These are phyloP conservation scores for Melanotaenia trifasciata DNA, from an alignment of 2,797 vertebrate species.

Conservation along the genomic window DNA sequence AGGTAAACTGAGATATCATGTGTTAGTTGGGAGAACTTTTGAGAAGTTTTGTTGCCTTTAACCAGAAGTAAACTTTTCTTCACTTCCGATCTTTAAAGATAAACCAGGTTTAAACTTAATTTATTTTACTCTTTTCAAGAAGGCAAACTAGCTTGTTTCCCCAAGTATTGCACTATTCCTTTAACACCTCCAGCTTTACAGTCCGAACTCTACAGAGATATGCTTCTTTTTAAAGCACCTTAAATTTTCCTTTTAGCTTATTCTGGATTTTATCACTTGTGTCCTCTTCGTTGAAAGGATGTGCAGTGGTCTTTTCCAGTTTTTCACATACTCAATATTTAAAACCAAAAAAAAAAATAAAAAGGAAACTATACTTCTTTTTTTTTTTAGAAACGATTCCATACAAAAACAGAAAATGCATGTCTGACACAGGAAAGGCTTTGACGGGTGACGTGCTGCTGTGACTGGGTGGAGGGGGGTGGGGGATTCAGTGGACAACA, in stretches of 20 bases:
- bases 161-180: conserved; percentile 11
- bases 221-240: conserved; percentile 28
- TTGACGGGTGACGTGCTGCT: conserved; percentile 53
- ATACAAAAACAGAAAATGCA: conserved; percentile 35
- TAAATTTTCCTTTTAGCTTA: conserved; percentile 61
- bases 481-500: conserved; percentile 42
- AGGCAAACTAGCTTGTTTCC: background rate
- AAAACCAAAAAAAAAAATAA: background rate
- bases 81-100: background rate
- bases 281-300: conserved; percentile 59
- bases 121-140: background rate
- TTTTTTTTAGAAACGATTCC: conserved; percentile 44
- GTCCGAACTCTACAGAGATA: conserved; percentile 25
- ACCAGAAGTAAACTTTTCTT: background rate
- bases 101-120: background rate
- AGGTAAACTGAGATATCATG: background rate
- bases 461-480: conserved; percentile 25
- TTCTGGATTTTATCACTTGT: conserved; percentile 65
- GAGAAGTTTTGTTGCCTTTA: background rate
- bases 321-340: conserved; percentile 61
- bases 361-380: conserved; percentile 51
- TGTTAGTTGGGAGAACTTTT: background rate
- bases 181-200: conserved; percentile 47
- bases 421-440: conserved; percentile 60
- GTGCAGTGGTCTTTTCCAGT: conserved; percentile 84